Conservation (phyloP, 2,113 vertebrate genomes). For the Dendrocopos noguchii region DNA sequence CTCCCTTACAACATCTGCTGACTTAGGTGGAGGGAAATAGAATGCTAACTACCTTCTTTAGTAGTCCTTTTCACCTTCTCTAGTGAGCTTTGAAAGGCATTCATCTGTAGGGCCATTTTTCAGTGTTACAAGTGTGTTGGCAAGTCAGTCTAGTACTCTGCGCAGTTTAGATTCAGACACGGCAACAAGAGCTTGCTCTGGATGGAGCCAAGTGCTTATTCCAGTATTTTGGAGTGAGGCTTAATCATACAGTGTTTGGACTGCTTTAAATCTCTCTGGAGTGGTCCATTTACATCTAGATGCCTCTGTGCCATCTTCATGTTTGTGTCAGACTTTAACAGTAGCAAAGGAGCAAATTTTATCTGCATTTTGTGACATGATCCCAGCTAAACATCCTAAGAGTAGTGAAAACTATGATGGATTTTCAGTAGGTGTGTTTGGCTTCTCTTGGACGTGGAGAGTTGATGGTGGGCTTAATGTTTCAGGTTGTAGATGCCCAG, state of each 20-base stretch:
- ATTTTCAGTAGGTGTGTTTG: background rate
- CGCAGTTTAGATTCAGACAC: background rate
- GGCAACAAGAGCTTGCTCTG: background rate
- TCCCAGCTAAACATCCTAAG: background rate
- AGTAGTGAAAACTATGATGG: background rate
- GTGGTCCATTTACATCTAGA: background rate
- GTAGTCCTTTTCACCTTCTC: background rate
- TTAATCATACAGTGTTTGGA: background rate
- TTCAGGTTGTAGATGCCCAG: background rate
- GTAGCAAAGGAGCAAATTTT: background rate
- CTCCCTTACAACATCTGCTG: background rate
- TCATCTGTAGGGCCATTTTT: background rate
- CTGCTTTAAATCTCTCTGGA: background rate
- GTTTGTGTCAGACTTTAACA: background rate
- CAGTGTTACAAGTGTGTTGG: background rate
- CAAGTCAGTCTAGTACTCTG: background rate
- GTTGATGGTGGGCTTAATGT: background rate
- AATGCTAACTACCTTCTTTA: background rate
- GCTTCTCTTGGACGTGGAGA: background rate
- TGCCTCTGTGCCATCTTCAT: background rate
- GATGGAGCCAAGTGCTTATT: background rate
- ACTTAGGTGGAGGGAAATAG: background rate
- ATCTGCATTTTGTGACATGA: background rate
- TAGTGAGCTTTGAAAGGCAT: background rate
- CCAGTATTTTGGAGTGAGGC: background rate